Conservation (phyloP, 2,888 invertebrate genomes). For the Strigamia crassipes region DNA sequence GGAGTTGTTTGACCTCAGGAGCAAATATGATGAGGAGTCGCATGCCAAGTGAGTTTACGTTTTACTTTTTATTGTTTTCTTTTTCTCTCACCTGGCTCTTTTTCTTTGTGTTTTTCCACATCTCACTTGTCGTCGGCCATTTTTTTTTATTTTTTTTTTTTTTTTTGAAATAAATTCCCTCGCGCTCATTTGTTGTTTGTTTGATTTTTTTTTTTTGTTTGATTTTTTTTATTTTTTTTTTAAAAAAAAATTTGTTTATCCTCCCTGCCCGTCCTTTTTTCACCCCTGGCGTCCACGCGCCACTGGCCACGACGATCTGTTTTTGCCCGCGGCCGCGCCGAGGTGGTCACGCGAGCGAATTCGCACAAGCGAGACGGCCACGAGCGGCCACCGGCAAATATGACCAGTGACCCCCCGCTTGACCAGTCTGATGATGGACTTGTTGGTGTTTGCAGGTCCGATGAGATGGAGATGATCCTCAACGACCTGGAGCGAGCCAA, state of each 20-base stretch:
- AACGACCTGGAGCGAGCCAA: slow-evolving; percentile 63
- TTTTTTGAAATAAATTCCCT: background rate
- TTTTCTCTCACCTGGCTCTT: background rate
- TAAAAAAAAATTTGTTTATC: background rate
- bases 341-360: slow-evolving; percentile 34
- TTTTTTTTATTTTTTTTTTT: background rate
- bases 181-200: background rate
- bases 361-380: slow-evolving; percentile 31
- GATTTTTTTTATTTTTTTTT: background rate
- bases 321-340: slow-evolving; percentile 37
- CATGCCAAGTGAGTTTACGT: slow-evolving; percentile 50
- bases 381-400: slow-evolving; percentile 34
- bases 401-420: slow-evolving; percentile 29
- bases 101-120: slow-evolving; percentile 10
- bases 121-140: slow-evolving; percentile 19
- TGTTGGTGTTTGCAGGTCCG: slow-evolving; percentile 57
- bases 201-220: background rate
- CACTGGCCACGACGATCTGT: slow-evolving; percentile 41
- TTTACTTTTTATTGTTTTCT: background rate
- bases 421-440: slow-evolving; percentile 37
- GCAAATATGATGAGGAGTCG: slow-evolving; percentile 59
- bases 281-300: slow-evolving; percentile 42
- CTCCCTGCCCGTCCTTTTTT: background rate
- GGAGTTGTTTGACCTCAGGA: slow-evolving; percentile 61
- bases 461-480: slow-evolving; percentile 63